Percentiles rank a stretch among this genome's conserved stretches.
Conservation (phyloP, 2,113 vertebrate genomes). For the Solea senegalensis region DNA sequence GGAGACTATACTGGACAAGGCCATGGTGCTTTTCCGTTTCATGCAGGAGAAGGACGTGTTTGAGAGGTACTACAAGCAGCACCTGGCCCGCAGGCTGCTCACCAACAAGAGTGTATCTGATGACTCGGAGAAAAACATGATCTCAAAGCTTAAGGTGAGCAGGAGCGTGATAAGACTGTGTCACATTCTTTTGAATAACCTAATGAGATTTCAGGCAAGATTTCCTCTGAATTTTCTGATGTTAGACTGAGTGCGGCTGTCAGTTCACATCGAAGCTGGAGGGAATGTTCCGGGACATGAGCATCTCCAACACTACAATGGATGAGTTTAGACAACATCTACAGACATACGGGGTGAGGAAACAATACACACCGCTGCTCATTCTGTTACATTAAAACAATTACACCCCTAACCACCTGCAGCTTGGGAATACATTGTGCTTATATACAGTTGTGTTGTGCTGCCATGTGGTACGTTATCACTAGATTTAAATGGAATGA, state of each 20-base stretch:
- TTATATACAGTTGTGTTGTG: conserved; percentile 14
- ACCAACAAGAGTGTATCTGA: conserved; percentile 99
- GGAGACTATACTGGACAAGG: conserved; percentile 99
- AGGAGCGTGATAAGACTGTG: not conserved
- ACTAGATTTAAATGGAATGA: not conserved
- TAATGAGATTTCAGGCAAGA: no score
- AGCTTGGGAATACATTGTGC: conserved; percentile 19
- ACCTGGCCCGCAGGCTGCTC: conserved; percentile 95
- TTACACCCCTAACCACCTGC: conserved; percentile 26
- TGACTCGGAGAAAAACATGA: conserved; percentile 99
- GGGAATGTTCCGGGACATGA: conserved; percentile 99
- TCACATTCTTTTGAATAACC: no score
- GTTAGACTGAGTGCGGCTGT: conserved; percentile 97
- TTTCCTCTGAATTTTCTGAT: not conserved
- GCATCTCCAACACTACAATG: conserved; percentile 99
- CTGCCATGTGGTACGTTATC: conserved; percentile 1
- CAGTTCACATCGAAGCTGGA: conserved; percentile 99
- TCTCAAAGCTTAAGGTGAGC: conserved; percentile 96
- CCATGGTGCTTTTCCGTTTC: conserved; percentile 99
- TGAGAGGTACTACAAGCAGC: conserved; percentile 98
- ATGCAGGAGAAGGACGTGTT: conserved; percentile 99
- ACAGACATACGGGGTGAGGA: conserved; percentile 91
- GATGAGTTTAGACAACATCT: conserved; percentile 98
- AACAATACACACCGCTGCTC: not conserved
- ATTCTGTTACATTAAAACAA: conserved; percentile 34